These are phyloP conservation scores for Magallana ariakensis DNA, from an alignment of 1,140 invertebrate genomes.

Conservation along the genomic window DNA sequence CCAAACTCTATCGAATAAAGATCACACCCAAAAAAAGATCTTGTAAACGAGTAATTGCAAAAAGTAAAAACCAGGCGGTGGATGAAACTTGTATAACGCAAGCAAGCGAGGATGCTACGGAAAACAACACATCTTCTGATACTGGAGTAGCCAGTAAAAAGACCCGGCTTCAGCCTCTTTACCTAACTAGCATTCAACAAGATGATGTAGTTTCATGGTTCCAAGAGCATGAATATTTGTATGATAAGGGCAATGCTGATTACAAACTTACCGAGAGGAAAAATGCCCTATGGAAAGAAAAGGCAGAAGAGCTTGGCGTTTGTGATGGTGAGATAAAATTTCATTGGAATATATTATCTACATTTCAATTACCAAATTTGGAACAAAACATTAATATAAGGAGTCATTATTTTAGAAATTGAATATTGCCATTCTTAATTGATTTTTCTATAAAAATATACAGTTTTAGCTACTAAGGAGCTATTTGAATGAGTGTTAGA, in stretches of 20 bases:
- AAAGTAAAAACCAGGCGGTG: neutral
- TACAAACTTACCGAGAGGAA: neutral
- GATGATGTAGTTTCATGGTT: neutral
- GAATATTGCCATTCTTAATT: neutral
- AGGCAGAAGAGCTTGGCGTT: too few species aligned
- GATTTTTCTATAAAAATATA: slow-evolving; percentile 8
- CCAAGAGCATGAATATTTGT: slow-evolving; percentile 1
- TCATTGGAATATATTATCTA: neutral
- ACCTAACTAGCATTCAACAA: slow-evolving; percentile 5
- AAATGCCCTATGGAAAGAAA: too few species aligned
- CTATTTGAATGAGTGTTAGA: slow-evolving; percentile 1
- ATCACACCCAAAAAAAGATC: neutral
- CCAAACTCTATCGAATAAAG: neutral
- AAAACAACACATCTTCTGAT: neutral
- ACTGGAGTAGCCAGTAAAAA: neutral
- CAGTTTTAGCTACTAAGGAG: neutral
- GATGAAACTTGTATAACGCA: neutral
- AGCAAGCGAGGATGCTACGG: neutral
- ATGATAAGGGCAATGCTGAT: neutral
- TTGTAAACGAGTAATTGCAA: neutral
- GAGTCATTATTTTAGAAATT: neutral
- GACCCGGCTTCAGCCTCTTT: neutral
- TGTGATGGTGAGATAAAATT: too few species aligned
- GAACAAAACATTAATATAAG: slow-evolving; percentile 4
- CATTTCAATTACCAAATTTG: slow-evolving; percentile 14